Evolutionary conservation across 2,113 vertebrate species (phyloP).

Genomic region (Calonectris borealis): DNA sequence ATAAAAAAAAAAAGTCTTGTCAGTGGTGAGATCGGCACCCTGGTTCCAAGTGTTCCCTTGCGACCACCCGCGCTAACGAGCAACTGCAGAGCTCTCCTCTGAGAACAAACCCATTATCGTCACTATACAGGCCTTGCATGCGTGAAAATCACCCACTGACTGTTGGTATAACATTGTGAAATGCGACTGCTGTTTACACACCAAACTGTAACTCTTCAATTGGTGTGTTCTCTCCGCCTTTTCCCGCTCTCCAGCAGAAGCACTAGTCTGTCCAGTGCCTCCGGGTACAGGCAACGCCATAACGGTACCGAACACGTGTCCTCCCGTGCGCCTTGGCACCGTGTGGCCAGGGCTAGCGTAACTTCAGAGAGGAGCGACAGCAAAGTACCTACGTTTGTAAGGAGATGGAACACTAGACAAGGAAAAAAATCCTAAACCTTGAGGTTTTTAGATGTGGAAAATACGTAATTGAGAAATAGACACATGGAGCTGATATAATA

Average conservation of each 20-base stretch:
- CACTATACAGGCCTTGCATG: rapidly evolving
- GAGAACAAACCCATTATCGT: not conserved
- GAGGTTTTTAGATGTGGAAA: not conserved
- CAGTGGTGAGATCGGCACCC: not conserved
- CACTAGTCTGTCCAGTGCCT: not conserved
- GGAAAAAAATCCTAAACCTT: not conserved
- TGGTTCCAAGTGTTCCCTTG: not conserved
- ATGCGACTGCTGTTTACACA: not conserved
- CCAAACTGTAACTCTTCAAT: not conserved
- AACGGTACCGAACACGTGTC: rapidly evolving
- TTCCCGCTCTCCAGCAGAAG: not conserved
- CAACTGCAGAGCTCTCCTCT: not conserved
- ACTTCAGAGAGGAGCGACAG: not conserved
- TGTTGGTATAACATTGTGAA: too few species aligned
- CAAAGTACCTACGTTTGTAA: not conserved
- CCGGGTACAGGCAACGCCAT: rapidly evolving
- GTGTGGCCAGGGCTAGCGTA: rapidly evolving
- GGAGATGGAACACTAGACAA: not conserved
- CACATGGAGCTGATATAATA: not conserved
- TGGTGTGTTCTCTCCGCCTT: not conserved
- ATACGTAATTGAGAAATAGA: not conserved
- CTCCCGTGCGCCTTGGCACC: rapidly evolving
- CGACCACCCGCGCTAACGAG: not conserved
- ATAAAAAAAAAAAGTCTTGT: not conserved
- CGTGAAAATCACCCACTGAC: not conserved